Base-by-base conservation (phyloP, 2,888 invertebrate genomes). In the Protodeltote pygarga region DNA sequence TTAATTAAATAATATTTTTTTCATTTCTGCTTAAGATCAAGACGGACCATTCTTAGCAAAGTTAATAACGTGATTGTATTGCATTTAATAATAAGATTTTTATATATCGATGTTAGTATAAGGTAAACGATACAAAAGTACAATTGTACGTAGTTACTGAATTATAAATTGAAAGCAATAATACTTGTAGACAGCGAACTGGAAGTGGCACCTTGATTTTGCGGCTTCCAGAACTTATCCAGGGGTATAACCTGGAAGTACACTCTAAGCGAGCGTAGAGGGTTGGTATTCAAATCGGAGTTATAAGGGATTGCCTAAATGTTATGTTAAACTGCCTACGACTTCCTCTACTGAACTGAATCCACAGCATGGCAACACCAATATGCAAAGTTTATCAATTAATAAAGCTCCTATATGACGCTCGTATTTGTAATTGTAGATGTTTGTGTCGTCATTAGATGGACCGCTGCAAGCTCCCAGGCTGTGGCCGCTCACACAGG, bases 381-480 rank as follows among this genome's bases (percentile, higher is more conserved):
- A 28, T 52, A 48, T 33, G 34, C 44, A 62, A 58, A 47, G 32
- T 33, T 44, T 42, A 63, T 60, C 64, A 69, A 72, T 72, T 69
- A 59, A 45, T 41, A 63, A 60, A 41, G 19, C 33, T 53, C 41
- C 24, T 52, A 41, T 49, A 57, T 51, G 19, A 59, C 46, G 45
- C 47, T 49, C 41, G 52, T 47, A 45, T 48, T 47, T 41, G 37
- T 61, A 65, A 42, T 35, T 34, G 37, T 63, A 63, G 52, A 54
- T 31, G 50, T 52, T 34, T 59, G 54, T 63, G 54, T 65, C 40
- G 57, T 60, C 34, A 31, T 59, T 59, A 66, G 62, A 63, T 33
- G 47, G 49, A 59, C 46, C 66, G 72, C 72, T 73, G 72, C 72
- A 73, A 73, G 72, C 73, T 73, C 72, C 34, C 27, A 9, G 15